Conservation (phyloP, 2,888 invertebrate genomes). For the Heliothis peltigera region DNA sequence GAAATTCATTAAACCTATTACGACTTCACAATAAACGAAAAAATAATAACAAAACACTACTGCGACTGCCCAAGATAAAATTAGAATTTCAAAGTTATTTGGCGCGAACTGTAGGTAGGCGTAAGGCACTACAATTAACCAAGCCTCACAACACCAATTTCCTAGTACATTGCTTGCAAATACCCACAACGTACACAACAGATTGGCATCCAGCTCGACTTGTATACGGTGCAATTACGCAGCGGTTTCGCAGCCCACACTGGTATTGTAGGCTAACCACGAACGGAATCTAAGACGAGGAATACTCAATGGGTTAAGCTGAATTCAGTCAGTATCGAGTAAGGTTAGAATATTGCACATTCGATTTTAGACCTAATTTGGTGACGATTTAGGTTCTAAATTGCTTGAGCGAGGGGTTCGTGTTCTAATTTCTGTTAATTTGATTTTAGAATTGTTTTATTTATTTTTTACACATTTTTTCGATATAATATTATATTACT, state of each 20-base stretch:
- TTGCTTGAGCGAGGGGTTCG: neutral
- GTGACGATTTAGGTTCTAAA: neutral
- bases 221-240: slow-evolving; percentile 54
- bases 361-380: neutral
- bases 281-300: slow-evolving; percentile 35
- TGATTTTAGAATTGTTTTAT: too few species aligned
- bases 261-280: slow-evolving; percentile 36
- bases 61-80: too few species aligned
- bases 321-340: neutral
- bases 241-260: slow-evolving; percentile 26
- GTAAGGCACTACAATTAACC: neutral
- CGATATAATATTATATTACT: too few species aligned
- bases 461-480: too few species aligned
- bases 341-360: neutral
- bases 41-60: too few species aligned
- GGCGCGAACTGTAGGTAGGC: too few species aligned
- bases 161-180: slow-evolving; percentile 28
- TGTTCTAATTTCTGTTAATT: too few species aligned
- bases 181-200: slow-evolving; percentile 13
- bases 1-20: too few species aligned
- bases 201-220: slow-evolving; percentile 23
- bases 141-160: slow-evolving; percentile 13
- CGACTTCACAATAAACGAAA: too few species aligned
- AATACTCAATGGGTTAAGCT: neutral
- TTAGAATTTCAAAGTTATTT: too few species aligned